Evolutionary conservation across 2,888 invertebrate species (phyloP), one percentile per base, ranked within the genome.

Genomic region (Melangyna quadrimaculata): DNA sequence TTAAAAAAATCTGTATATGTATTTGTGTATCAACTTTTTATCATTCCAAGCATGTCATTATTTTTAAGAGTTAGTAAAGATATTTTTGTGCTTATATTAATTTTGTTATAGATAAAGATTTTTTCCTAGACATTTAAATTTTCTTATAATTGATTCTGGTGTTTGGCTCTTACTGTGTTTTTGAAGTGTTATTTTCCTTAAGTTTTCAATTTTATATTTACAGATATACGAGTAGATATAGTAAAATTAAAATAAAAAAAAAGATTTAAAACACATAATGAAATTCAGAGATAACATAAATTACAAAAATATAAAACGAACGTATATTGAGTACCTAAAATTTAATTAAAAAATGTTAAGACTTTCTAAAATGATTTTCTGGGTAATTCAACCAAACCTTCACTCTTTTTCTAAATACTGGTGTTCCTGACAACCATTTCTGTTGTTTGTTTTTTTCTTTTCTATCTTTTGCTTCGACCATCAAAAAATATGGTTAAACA

Each of bases 131-230:
- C 17, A 35, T 40, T 59, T 32, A 72, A 45, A 1, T 59, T 35
- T 61, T 74, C 70, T 59, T 74, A 74, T 73, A 73, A 86, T 57
- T 86, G 80, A 77, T 81, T 77, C 69, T 87, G 81, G 87, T 81
- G 81, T 74, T 87, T 81, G 70, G 73, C 82, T 87, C 78, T 82
- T 87, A 78, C 82, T 75, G 78, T 82, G 82, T 71, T 72, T 35
- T 72, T 35, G 35, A 37, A 59, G 22, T 37, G 14, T 35, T 37
- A 14, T 22, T 37, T 59, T 59, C 9, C 37, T 14, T 57, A 32
- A 57, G 32, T 32, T 27, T n/a, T 27, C 24, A 51, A 51, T n/a
- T 27, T 51, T 51, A 37, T 78, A 86, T 77, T 43, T 81, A 81
- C 80, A 80, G 59, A 86, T 65, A 72, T n/a, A 27, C 19, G 3